Evolutionary conservation across 2,113 vertebrate genomes (phyloP).

Genomic region (Microcebus ravelobensis): DNA sequence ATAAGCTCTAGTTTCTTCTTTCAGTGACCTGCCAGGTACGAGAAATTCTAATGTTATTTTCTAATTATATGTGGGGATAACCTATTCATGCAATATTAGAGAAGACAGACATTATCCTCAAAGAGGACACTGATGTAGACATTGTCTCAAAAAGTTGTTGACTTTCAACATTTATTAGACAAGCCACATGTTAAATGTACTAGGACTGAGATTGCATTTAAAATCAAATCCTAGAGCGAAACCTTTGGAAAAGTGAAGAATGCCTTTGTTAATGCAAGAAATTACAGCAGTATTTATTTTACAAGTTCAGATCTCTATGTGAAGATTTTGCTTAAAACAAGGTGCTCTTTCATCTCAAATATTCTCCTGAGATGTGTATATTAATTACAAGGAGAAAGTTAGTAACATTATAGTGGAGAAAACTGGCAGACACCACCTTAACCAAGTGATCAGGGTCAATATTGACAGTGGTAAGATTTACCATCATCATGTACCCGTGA

Average conservation of each 20-base stretch:
- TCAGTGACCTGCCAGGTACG: neutral
- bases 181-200: neutral
- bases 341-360: neutral
- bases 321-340: neutral
- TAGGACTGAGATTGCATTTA: neutral
- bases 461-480: neutral
- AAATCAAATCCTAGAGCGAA: conserved; percentile 2
- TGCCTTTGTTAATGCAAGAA: neutral
- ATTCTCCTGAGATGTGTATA: neutral
- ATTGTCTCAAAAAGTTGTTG: neutral
- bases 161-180: neutral
- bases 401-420: neutral
- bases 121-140: neutral
- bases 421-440: neutral
- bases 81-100: neutral
- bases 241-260: neutral
- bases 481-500: neutral
- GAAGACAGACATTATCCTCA: neutral
- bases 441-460: neutral
- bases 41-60: conserved; percentile 26
- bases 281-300: neutral
- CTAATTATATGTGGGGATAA: neutral
- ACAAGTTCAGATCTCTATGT: neutral
- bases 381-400: neutral
- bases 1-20: conserved; percentile 32